Base-by-base conservation (phyloP, 2,888 invertebrate genomes). In the Atrina japonica region DNA sequence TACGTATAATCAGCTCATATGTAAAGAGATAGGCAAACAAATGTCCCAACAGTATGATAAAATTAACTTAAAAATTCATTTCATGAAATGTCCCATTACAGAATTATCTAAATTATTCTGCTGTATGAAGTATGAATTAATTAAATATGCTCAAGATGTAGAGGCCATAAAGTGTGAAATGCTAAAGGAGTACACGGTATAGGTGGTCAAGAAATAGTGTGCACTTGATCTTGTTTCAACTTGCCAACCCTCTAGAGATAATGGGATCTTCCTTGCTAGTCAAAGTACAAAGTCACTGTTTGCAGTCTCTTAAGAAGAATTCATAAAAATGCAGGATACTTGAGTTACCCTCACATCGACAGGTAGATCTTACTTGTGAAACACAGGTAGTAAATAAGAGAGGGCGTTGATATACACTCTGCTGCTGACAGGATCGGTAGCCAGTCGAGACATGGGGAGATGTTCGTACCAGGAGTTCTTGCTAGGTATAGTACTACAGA, bases 201-300 rank as follows among this genome's bases (percentile, higher is more conserved):
- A n/a, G n/a, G n/a, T n/a, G n/a, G n/a, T n/a, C n/a, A n/a, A n/a
- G n/a, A n/a, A n/a, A n/a, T n/a, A n/a, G n/a, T n/a, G n/a, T n/a
- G n/a, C n/a, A n/a, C n/a, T n/a, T 41, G 52, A 50, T 56, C 63
- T 63, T 66, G 70, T 66, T 56, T 53, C 53, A 56, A 66, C 70
- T 61, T 66, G 70, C 56, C 66, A 61, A 49, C 66, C 70, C 70
- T 53, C 27, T 25, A 59, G 40, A 66, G 70, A 71, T 71, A 71
- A 61, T 71, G 49, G 65, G 61, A 52, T 67, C 52, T 67, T 59
- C 66, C 65, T 27, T 35, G 23, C 52, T 43, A 45, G 63, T 66
- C 73, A 73, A 77, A 77, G 77, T 77, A 67, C 77, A 77, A 77
- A 77, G 75, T 75, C 66, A 72, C 35, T 66, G 61, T 71, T 71